These are phyloP conservation scores for Hyppa rectilinea DNA, from an alignment of 2,888 invertebrate genomes.

Conservation along the genomic window DNA sequence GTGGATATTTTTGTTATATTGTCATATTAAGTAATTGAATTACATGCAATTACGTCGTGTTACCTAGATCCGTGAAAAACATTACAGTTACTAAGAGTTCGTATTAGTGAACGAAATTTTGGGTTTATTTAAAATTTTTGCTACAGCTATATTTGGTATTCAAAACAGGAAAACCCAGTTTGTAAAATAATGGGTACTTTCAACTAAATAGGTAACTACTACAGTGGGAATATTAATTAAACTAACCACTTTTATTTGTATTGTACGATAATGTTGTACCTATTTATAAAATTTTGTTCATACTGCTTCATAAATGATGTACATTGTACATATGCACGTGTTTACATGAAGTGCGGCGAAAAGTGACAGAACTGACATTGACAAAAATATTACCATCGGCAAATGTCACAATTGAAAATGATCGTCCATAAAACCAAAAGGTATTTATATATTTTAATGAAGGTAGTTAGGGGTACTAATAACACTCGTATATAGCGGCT, in stretches of 20 bases:
- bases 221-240: conserved; percentile 17
- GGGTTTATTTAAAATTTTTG: not conserved
- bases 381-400: conserved; percentile 42
- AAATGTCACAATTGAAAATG: conserved; percentile 40
- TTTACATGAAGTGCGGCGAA: not conserved
- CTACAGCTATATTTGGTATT: not conserved
- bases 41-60: conserved; percentile 24
- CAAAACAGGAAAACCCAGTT: conserved; percentile 36
- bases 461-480: conserved; percentile 28
- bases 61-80: not conserved
- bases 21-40: conserved; percentile 42
- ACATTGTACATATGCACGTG: not conserved
- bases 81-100: not conserved
- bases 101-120: not conserved
- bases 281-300: conserved; percentile 8
- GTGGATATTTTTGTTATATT: conserved; percentile 28
- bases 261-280: not conserved
- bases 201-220: conserved; percentile 1
- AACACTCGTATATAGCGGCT: conserved; percentile 3
- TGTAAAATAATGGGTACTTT: conserved; percentile 13
- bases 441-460: conserved; percentile 37
- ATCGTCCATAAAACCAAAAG: conserved; percentile 40
- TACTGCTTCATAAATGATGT: not conserved
- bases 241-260: conserved; percentile 10
- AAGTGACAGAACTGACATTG: conserved; percentile 17